phyloP scores from a whole-genome alignment of 2,888 invertebrate genomes.

The Dilophus febrilis region DNA sequence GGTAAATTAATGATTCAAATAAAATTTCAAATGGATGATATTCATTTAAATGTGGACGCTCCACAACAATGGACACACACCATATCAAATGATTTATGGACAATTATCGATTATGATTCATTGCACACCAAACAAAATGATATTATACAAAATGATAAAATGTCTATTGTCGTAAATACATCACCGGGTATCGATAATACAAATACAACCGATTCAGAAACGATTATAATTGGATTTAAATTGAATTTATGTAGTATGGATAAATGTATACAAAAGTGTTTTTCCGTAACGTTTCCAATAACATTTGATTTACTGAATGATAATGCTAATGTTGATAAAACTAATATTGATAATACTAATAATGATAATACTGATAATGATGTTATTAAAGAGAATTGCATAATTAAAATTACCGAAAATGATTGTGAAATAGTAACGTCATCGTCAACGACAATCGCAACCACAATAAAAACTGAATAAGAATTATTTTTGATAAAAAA shows the following conservation, averaged over 20 bases:
- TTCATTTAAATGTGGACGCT: constrained; percentile 36
- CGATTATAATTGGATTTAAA: constrained; percentile 8
- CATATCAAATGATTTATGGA: constrained; percentile 10
- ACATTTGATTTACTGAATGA: too few species aligned
- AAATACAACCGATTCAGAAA: neutral
- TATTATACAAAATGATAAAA: neutral
- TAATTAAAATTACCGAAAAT: too few species aligned
- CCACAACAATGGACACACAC: constrained; percentile 35
- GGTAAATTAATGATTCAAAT: constrained; percentile 29
- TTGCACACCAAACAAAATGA: neutral
- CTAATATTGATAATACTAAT: too few species aligned
- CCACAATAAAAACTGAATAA: too few species aligned
- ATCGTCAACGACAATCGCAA: too few species aligned
- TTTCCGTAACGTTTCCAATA: constrained; percentile 8
- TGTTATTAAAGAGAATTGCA: too few species aligned
- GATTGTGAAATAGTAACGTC: too few species aligned
- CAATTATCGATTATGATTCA: neutral
- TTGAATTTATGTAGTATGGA: constrained; percentile 9
- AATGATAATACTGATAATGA: too few species aligned
- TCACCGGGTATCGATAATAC: constrained; percentile 4
- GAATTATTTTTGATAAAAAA: too few species aligned
- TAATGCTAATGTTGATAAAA: too few species aligned
- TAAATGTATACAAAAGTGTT: constrained; percentile 9
- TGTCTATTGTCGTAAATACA: constrained; percentile 9
- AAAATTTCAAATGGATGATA: constrained; percentile 24